phyloP scores from a whole-genome alignment of 2,888 invertebrate species.

The Sarcophaga rosellei region DNA sequence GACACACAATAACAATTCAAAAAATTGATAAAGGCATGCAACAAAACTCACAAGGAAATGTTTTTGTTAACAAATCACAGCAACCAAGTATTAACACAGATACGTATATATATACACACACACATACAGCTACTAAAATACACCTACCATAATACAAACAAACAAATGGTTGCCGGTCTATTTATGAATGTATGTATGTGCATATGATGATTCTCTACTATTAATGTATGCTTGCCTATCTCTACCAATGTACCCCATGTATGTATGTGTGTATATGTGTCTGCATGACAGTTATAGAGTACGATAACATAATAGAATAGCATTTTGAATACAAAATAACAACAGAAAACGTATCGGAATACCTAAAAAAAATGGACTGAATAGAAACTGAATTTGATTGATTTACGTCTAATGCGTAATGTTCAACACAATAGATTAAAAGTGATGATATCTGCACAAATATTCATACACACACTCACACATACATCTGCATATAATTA shows the following conservation, averaged over 20 bases:
- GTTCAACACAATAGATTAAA: constrained; percentile 63
- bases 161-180: not conserved
- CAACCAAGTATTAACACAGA: constrained; percentile 12
- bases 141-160: not conserved
- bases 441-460: constrained; percentile 50
- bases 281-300: not conserved
- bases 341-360: constrained; percentile 17
- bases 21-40: constrained; percentile 33
- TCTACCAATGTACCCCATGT: not conserved
- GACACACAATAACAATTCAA: constrained; percentile 55
- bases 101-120: not conserved
- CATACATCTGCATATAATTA: not conserved
- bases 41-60: constrained; percentile 6
- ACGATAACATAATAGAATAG: constrained; percentile 36
- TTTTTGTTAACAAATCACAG: constrained; percentile 52
- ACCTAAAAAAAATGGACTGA: not conserved
- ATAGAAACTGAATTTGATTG: constrained; percentile 53
- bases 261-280: not conserved
- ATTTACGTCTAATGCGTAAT: constrained; percentile 64
- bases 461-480: not conserved
- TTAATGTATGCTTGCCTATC: not conserved
- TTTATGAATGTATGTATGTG: not conserved
- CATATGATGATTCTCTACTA: not conserved
- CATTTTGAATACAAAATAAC: constrained; percentile 34
- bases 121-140: not conserved